These are phyloP conservation scores for Whitmania pigra DNA, from an alignment of 1,140 invertebrate genomes.

Conservation along the genomic window DNA sequence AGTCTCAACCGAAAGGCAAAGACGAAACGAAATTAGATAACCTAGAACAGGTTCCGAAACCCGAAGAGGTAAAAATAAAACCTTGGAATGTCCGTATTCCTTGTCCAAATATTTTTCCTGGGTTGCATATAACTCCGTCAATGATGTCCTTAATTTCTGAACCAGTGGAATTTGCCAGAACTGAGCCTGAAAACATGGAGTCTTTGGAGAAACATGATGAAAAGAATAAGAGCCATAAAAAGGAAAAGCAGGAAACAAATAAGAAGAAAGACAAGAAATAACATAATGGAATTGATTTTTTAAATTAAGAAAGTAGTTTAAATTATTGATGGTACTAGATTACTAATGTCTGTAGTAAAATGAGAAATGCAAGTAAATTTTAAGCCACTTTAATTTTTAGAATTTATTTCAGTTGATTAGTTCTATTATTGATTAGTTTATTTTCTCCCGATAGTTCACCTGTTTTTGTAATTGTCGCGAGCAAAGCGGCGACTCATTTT, in stretches of 20 bases:
- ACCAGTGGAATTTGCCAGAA: neutral
- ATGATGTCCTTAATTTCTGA: slow-evolving; percentile 6
- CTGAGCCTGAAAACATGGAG: neutral
- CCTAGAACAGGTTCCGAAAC: neutral
- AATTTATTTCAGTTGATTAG: too few species aligned
- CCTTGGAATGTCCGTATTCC: neutral
- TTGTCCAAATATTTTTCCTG: neutral
- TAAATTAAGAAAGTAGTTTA: too few species aligned
- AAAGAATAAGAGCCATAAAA: slow-evolving; percentile 1
- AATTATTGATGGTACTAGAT: too few species aligned
- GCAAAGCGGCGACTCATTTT: too few species aligned
- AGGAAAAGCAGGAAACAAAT: neutral
- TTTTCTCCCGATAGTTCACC: too few species aligned
- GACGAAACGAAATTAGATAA: neutral
- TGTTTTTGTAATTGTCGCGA: too few species aligned
- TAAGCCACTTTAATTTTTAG: too few species aligned
- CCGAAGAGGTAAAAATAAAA: neutral
- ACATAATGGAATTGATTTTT: too few species aligned
- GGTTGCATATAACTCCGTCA: neutral
- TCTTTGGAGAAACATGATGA: neutral
- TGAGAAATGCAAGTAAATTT: too few species aligned
- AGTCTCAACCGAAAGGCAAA: neutral
- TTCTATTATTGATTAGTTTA: too few species aligned
- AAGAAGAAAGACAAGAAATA: slow-evolving; percentile 8
- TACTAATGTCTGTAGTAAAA: too few species aligned